phyloP scores from a whole-genome alignment of 1,140 invertebrate genomes.

The Caenorhabditis briggsae region DNA sequence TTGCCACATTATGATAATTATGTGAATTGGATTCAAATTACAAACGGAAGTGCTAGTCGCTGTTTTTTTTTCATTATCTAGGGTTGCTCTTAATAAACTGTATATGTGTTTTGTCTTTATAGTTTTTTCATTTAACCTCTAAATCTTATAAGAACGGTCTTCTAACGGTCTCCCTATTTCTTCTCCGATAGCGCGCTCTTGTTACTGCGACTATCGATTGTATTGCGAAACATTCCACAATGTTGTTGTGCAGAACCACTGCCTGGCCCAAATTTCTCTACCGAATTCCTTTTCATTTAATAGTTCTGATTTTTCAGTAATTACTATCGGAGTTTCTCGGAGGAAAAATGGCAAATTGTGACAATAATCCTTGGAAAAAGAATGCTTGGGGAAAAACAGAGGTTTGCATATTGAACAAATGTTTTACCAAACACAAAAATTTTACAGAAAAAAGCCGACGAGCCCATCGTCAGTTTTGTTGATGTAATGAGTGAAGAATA shows the following conservation, averaged over 20 bases:
- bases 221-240: constrained; percentile 35
- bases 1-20: not conserved
- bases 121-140: not conserved
- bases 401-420: not conserved
- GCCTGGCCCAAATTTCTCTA: too few relatives aligned
- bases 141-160: not conserved
- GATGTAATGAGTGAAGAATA: constrained; percentile 76
- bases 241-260: too few relatives aligned
- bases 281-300: not conserved
- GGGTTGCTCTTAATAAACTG: constrained; percentile 38
- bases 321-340: not conserved
- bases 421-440: not conserved
- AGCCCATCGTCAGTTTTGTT: constrained; percentile 71
- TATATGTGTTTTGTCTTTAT: not conserved
- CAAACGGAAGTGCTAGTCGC: constrained; percentile 21
- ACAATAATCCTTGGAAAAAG: constrained; percentile 44
- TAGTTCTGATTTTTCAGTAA: not conserved
- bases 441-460: constrained; percentile 48
- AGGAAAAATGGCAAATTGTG: constrained; percentile 16
- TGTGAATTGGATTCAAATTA: not conserved
- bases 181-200: not conserved
- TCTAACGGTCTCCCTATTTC: constrained; percentile 11
- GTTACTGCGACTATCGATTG: not conserved
- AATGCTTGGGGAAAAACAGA: constrained; percentile 38
- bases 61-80: constrained; percentile 3